Base-by-base conservation (phyloP, 2,888 invertebrate species). In the Amaurobius ferox region DNA sequence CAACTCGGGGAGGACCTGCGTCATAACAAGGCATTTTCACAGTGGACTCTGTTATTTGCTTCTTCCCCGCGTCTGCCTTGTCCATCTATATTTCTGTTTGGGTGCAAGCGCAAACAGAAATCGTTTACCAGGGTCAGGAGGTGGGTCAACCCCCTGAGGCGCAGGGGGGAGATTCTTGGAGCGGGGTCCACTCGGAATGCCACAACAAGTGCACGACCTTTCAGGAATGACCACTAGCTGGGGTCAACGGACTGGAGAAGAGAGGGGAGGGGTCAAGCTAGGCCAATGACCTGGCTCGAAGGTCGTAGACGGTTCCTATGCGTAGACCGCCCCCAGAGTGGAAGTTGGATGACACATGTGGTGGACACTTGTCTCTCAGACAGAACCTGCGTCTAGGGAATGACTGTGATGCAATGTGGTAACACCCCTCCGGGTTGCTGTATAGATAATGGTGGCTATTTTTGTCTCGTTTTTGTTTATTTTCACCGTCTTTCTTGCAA, bases 151-250 rank as follows among this genome's bases (percentile, higher is more conserved):
- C 68, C 62, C 72, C 72, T 35, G 79, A 64, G 72, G 79, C 35
- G 44, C 61, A 61, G 76, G 74, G 70, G 44, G 76, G 16, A 44
- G 81, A 68, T 64, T 6, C n/a, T 5, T 39, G 29, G 40, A 9
- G 66, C 73, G 73, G 73, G 74, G 79, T 79, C 79, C 71, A 70
- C 44, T 44, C 64, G 76, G 81, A 44, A 81, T 81, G 76, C 81
- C 26, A 40, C 73, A 76, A 70, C 81, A 81, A 81, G 81, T 81
- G 81, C 76, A 73, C 48, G 72, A 79, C 79, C 79, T 66, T 73
- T 74, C 29, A 76, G 83, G 83, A 83, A 83, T 83, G 83, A 83
- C 83, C 83, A 83, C 35, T 77, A 64, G 64, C 9, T 16, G 44
- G 76, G 83, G 83, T 77, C 80, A 68, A 74, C 55, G 80, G 74